Evolutionary conservation across 2,797 vertebrate species (phyloP).

Genomic region (Acrocephalus scirpaceus): DNA sequence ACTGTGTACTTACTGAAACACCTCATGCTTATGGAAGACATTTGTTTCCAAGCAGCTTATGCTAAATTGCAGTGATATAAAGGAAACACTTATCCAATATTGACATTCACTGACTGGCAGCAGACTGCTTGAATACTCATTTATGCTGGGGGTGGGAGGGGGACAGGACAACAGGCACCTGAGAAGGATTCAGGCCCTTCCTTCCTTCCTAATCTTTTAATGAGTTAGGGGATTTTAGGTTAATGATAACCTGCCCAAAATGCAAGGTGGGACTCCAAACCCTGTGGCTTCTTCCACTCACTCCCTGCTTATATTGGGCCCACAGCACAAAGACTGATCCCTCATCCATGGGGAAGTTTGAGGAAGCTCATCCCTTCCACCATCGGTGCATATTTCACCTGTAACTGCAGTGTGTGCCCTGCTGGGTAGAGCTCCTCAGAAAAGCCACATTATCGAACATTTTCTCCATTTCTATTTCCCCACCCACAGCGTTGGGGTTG

Average conservation of each 20-base stretch:
- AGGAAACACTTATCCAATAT: constrained; percentile 80
- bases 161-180: neutral
- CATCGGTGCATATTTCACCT: fast-evolving
- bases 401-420: neutral
- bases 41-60: constrained; percentile 80
- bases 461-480: neutral
- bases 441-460: fast-evolving
- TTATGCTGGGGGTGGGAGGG: neutral
- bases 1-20: constrained; percentile 74
- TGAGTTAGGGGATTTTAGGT: neutral
- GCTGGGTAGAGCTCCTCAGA: neutral
- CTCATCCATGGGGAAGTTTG: neutral
- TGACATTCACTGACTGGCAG: constrained; percentile 79
- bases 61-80: constrained; percentile 77
- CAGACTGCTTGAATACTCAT: constrained; percentile 64
- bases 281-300: neutral
- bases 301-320: neutral
- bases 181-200: neutral
- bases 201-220: neutral
- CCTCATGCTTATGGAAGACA: constrained; percentile 74
- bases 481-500: neutral
- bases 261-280: neutral
- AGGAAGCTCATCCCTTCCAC: neutral
- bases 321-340: neutral
- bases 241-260: neutral